phyloP scores from a whole-genome alignment of 2,113 vertebrate genomes.

The Talpa occidentalis region DNA sequence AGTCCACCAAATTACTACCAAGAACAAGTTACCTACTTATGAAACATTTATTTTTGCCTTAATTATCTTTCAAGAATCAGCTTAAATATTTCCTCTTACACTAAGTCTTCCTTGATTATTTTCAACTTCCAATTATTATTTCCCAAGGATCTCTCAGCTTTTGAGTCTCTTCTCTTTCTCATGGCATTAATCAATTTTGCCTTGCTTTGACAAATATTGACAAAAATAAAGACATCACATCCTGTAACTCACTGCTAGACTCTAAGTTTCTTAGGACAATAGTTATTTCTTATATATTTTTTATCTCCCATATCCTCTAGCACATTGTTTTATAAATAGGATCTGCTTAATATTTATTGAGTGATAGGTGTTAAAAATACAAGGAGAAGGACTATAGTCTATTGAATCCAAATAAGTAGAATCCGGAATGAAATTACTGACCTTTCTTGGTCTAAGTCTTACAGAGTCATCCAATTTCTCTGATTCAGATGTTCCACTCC shows the following conservation, averaged over 20 bases:
- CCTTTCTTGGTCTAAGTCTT: constrained; percentile 87
- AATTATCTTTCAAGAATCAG: neutral
- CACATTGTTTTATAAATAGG: neutral
- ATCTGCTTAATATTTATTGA: constrained; percentile 10
- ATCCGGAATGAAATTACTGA: constrained; percentile 66
- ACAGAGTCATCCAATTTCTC: constrained; percentile 48
- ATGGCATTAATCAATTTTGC: neutral
- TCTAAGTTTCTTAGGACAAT: neutral
- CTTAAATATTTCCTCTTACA: constrained; percentile 18
- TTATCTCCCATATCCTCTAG: neutral
- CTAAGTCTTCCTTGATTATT: constrained; percentile 12
- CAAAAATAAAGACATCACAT: neutral
- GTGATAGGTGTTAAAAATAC: neutral
- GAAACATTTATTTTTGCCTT: constrained; percentile 48
- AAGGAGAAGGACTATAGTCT: neutral
- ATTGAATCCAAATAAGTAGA: constrained; percentile 21
- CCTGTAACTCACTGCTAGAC: neutral
- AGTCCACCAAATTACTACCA: neutral
- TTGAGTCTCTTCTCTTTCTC: neutral
- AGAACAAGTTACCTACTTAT: constrained; percentile 29
- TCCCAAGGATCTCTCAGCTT: neutral
- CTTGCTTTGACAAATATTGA: neutral
- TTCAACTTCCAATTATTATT: neutral
- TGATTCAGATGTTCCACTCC: constrained; percentile 84
- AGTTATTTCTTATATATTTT: neutral